Conservation (phyloP, 2,113 vertebrate species). For the Sceloporus tristichus region DNA sequence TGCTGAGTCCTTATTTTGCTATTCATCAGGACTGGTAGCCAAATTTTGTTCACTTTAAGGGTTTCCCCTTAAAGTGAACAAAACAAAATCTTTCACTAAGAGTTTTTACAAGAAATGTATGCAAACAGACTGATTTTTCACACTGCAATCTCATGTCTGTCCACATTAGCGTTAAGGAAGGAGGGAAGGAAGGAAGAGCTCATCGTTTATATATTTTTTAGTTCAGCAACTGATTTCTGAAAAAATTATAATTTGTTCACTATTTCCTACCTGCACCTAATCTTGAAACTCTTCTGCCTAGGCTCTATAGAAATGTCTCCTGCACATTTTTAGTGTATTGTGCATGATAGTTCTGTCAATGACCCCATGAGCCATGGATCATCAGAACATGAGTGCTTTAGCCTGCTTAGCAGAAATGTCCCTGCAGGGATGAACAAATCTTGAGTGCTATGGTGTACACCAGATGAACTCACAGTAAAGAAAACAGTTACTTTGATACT, state of each 20-base stretch:
- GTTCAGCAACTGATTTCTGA: neutral
- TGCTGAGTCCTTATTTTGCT: no score
- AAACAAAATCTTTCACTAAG: neutral
- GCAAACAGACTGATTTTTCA: neutral
- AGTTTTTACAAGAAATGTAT: neutral
- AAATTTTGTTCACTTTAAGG: no score
- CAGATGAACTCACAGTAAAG: neutral
- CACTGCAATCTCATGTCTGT: neutral
- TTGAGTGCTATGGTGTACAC: slow-evolving; percentile 16
- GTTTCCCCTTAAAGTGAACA: no score
- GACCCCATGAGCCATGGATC: neutral
- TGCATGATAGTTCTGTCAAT: neutral
- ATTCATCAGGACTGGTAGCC: no score
- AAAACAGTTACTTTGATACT: slow-evolving; percentile 7
- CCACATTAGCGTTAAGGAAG: neutral
- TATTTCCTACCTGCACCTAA: neutral
- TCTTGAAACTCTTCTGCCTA: neutral
- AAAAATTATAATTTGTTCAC: neutral
- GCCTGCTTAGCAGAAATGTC: slow-evolving; percentile 39
- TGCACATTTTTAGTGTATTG: neutral
- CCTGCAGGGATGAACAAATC: neutral
- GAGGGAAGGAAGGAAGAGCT: neutral
- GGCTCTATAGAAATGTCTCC: neutral
- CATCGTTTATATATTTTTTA: neutral
- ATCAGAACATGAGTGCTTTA: slow-evolving; percentile 46